These are phyloP conservation scores for Smittia aterrima DNA, from an alignment of 2,888 invertebrate species.

Conservation along the genomic window DNA sequence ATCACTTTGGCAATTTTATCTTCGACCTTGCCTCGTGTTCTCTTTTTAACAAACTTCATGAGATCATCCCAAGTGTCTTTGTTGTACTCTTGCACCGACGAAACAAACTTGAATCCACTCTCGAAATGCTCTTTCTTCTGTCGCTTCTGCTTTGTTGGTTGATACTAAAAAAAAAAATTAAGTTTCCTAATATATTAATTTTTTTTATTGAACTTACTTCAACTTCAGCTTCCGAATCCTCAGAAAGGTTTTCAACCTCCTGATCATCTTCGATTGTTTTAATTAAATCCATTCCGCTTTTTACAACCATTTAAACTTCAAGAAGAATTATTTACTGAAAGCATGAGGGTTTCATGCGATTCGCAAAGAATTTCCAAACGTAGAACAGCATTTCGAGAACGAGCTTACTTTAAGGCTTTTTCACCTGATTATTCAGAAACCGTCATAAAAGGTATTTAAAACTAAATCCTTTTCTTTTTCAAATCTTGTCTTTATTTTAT, in stretches of 20 bases:
- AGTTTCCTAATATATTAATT: slow-evolving; percentile 11
- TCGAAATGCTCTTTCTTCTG: slow-evolving; percentile 73
- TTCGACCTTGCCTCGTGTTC: slow-evolving; percentile 76
- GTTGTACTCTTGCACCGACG: slow-evolving; percentile 75
- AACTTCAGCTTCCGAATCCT: slow-evolving; percentile 76
- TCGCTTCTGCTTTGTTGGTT: slow-evolving; percentile 75
- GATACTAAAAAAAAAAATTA: slow-evolving; percentile 61
- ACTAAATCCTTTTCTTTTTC: too few species aligned
- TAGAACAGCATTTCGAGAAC: too few species aligned
- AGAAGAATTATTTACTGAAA: background rate
- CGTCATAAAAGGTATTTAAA: too few species aligned
- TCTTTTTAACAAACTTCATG: slow-evolving; percentile 74
- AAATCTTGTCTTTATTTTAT: too few species aligned
- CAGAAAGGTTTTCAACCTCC: slow-evolving; percentile 75
- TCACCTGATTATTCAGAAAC: too few species aligned
- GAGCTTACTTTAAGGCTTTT: too few species aligned
- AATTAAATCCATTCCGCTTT: slow-evolving; percentile 61
- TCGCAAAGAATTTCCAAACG: background rate
- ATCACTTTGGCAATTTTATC: slow-evolving; percentile 73
- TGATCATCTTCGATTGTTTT: slow-evolving; percentile 82
- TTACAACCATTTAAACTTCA: slow-evolving; percentile 3
- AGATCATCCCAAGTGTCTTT: slow-evolving; percentile 78
- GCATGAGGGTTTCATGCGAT: background rate
- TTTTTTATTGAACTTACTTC: slow-evolving; percentile 59
- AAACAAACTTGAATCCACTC: slow-evolving; percentile 77